Evolutionary conservation across 2,113 vertebrate species (phyloP), one percentile per base, ranked within the genome.

Genomic region (Ardeotis arabs): DNA sequence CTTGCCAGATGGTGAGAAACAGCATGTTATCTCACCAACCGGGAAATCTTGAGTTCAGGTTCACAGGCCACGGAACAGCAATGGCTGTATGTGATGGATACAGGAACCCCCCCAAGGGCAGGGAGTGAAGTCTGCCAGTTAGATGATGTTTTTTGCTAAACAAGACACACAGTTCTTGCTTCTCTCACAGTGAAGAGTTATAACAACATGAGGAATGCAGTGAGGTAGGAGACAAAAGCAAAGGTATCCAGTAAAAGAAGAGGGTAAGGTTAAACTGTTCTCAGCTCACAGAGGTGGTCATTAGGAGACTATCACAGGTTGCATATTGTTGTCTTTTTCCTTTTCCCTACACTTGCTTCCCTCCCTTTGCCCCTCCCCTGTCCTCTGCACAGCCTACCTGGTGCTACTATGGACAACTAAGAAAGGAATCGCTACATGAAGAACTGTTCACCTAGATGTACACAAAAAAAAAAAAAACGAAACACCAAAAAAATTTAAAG

Each of bases 1-100:
- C 77, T 92, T 96, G 95, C 95, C 98, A 98, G 97, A 98, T 98
- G 98, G 98, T 59, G n/a, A 41, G 60, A 73, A 72, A 60, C 76
- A 27, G 74, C 80, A 94, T 49, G 96, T 78, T 92, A 91, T 62
- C 41, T 89, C 85, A 82, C 69, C 94, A 95, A 95, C 96, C 44
- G 75, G 77, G 89, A 96, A 96, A 93, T 90, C 14, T 47, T 47
- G 88, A 90, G 92, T 94, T 97, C 93, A 96, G 95, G 96, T 87
- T 97, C 97, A 93, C 58, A 91, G 95, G 88, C 78, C 94, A 91
- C 1, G 0, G 91, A 93, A 93, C 73, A 72, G 64, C 23, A 60
- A 64, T 56, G 80, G 90, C 83, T 95, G 73, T 78, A 27, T 83
- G 16, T 55, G 33, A 50, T 14, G 18, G 69, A 91, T 62, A 52